Base-by-base conservation (phyloP, 64 coral and sea anemone species). In the Pocillopora damicornis region DNA sequence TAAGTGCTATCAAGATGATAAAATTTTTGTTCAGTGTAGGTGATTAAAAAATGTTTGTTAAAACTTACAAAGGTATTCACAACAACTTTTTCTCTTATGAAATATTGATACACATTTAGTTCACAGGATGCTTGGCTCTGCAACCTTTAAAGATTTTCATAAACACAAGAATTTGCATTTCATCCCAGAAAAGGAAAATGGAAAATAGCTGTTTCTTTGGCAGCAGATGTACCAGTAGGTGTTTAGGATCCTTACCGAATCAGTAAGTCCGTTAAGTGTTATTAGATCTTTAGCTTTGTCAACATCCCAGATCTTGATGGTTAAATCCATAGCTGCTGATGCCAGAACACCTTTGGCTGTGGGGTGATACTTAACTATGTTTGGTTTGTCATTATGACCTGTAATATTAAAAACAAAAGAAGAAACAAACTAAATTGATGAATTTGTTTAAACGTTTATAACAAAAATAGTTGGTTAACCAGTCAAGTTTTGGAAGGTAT, bases 331-430 rank as follows among this genome's bases (percentile, higher is more conserved):
- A 45, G 93, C 87, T 60, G 97, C 83, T 69, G 93, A 99, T 13
- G 93, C 91, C 18, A 99, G 88, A 17, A 99, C 83, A 71, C 92
- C 95, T 22, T 64, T 92, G 15, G 97, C 97, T 37, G 87, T 88
- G 9, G 97, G 90, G 65, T 99, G 97, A 42, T 99, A 99, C 58
- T 81, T 86, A 1, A 99, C 97, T 72, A 99, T 88, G 63, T 88
- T 93, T 38, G 97, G 93, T 67, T 95, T 95, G 51, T 99, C 97
- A 42, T 90, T 76, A 22, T 99, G 97, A 25, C 97, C 97, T 99
- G 69, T 18, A 4, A 83, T 0, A 10, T 2, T 59, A 84, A 91
- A 11, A 15, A 74, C 45, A 79, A n/a, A 51, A 72, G 25, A 25
- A 25, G 9, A 88, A 77, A 63, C 11, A 14, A 75, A 34, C 11